Conservation (phyloP, 2,113 vertebrate species). For the Actenoides hombroni region DNA sequence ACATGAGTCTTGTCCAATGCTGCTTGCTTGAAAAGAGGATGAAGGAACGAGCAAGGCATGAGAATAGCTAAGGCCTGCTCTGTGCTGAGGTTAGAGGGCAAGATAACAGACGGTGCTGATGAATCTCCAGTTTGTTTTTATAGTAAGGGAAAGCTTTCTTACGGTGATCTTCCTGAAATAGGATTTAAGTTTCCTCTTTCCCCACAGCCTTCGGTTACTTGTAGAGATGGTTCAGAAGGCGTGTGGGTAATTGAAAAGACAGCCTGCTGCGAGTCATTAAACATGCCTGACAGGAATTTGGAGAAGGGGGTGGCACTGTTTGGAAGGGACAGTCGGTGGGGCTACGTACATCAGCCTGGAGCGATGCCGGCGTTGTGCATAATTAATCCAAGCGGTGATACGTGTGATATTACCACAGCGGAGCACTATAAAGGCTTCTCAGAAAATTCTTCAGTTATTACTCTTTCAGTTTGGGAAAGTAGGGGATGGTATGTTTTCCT, state of each 20-base stretch:
- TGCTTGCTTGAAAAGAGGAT: not conserved
- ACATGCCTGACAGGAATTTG: not conserved
- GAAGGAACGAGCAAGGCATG: not conserved
- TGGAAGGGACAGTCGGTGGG: not conserved
- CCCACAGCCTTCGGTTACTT: not conserved
- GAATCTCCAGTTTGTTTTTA: not conserved
- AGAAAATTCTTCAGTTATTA: not conserved
- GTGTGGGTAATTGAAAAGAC: constrained; percentile 21
- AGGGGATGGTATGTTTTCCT: not conserved
- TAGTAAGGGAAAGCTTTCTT: not conserved
- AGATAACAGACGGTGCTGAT: not conserved
- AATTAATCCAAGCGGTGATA: not conserved
- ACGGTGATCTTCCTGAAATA: not conserved
- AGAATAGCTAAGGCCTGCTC: not conserved
- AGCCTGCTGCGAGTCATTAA: not conserved
- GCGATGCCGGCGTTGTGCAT: not conserved
- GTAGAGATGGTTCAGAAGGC: not conserved
- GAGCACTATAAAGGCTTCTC: not conserved
- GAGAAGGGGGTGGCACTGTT: not conserved
- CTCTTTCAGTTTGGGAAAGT: not conserved
- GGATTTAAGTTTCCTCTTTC: not conserved
- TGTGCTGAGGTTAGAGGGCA: not conserved
- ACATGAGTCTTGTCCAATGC: not conserved
- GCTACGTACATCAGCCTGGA: not conserved
- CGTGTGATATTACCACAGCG: not conserved